A percentile compares a stretch with the other conserved stretches of the same genome.
Conservation (phyloP, 2,888 invertebrate species). For the Hypsopygia costalis region DNA sequence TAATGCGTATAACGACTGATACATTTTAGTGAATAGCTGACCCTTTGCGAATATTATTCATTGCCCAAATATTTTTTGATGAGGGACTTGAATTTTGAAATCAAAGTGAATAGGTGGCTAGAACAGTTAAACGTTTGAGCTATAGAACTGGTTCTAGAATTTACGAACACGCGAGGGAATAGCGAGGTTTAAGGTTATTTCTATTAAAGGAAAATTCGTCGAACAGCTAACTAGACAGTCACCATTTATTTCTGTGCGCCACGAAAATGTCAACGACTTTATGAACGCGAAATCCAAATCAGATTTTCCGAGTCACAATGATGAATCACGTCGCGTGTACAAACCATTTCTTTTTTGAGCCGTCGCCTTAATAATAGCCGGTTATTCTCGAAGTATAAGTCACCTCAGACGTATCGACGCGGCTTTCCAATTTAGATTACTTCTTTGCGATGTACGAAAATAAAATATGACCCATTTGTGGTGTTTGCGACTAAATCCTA, state of each 20-base stretch:
- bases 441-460: slow-evolving; percentile 43
- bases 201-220: background rate
- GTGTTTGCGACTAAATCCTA: slow-evolving; percentile 55
- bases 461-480: slow-evolving; percentile 62
- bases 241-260: slow-evolving; percentile 37
- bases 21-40: slow-evolving; percentile 62
- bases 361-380: slow-evolving; percentile 42
- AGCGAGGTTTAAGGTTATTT: background rate
- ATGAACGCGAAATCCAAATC: slow-evolving; percentile 55
- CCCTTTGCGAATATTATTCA: slow-evolving; percentile 53
- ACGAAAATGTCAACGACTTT: slow-evolving; percentile 69
- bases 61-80: slow-evolving; percentile 38
- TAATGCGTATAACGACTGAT: slow-evolving; percentile 68
- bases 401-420: slow-evolving; percentile 50
- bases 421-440: slow-evolving; percentile 35
- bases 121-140: slow-evolving; percentile 1
- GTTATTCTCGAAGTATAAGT: slow-evolving; percentile 41
- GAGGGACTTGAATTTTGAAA: slow-evolving; percentile 3
- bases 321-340: slow-evolving; percentile 68
- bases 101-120: slow-evolving; percentile 5
- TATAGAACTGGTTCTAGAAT: background rate
- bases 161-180: background rate
- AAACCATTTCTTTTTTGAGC: slow-evolving; percentile 54
- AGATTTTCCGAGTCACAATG: slow-evolving; percentile 52
- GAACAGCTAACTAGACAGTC: slow-evolving; percentile 12